phyloP scores from a whole-genome alignment of 2,113 vertebrate genomes.

The Pogonocichla stellata region DNA sequence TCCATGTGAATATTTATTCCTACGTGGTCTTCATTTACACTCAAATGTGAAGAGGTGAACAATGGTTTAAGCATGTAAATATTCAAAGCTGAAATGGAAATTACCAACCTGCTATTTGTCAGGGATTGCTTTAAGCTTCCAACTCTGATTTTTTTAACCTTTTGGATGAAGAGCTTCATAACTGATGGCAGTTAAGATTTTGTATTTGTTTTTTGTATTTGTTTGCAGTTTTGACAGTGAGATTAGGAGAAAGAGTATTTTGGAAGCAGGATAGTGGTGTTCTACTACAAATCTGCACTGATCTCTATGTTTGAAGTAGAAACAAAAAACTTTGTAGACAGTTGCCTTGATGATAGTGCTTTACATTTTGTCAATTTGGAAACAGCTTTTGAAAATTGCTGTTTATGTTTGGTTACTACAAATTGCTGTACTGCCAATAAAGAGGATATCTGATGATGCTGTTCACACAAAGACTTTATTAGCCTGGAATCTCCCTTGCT shows the following conservation, averaged over 20 bases:
- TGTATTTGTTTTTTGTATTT: neutral
- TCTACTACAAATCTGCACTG: neutral
- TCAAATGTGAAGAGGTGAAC: neutral
- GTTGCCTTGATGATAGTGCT: neutral
- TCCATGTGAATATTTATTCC: neutral
- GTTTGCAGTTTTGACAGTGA: neutral
- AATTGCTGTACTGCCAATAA: neutral
- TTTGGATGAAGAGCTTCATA: neutral
- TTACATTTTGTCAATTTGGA: neutral
- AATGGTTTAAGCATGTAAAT: neutral
- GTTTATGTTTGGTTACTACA: neutral
- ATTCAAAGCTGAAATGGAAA: neutral
- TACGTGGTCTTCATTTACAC: neutral
- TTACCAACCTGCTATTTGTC: neutral
- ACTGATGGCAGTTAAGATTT: neutral
- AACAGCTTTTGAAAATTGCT: neutral
- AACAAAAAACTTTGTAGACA: neutral
- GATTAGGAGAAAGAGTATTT: neutral
- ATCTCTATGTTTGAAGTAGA: neutral
- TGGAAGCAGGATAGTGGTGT: neutral
- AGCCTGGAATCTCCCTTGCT: neutral
- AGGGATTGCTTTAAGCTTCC: neutral
- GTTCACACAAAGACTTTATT: neutral
- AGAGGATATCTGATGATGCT: neutral
- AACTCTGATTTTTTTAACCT: neutral